phyloP scores from a whole-genome alignment of 2,888 invertebrate genomes.

The Diaperis boleti region DNA sequence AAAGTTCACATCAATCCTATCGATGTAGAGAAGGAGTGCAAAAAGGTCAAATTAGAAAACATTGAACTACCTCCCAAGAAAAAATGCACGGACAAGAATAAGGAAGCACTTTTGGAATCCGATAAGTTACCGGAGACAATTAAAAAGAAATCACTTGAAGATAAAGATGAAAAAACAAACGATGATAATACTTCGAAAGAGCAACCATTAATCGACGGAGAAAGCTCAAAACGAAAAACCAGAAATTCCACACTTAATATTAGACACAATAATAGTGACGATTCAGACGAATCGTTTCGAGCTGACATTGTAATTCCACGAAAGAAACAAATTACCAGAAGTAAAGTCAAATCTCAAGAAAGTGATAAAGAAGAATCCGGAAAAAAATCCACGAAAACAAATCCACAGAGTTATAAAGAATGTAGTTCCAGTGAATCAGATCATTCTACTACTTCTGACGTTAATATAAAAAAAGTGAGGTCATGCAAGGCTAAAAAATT shows the following conservation, averaged over 20 bases:
- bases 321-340: slow-evolving; percentile 54
- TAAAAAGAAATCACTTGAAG: slow-evolving; percentile 32
- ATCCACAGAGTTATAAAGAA: slow-evolving; percentile 28
- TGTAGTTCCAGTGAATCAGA: slow-evolving; percentile 50
- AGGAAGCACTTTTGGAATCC: slow-evolving; percentile 17
- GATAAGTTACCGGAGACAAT: slow-evolving; percentile 26
- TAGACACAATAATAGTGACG: slow-evolving; percentile 46
- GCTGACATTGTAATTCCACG: slow-evolving; percentile 52
- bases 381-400: slow-evolving; percentile 24
- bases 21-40: slow-evolving; percentile 8
- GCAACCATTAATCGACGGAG: slow-evolving; percentile 42
- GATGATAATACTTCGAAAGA: too few relatives aligned
- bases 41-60: slow-evolving; percentile 13
- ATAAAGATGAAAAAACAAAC: slow-evolving; percentile 42
- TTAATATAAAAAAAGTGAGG: slow-evolving; percentile 49
- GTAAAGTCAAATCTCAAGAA: slow-evolving; percentile 42
- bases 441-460: slow-evolving; percentile 54
- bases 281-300: slow-evolving; percentile 56
- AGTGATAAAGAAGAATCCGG: slow-evolving; percentile 33
- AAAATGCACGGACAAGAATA: not conserved
- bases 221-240: slow-evolving; percentile 46
- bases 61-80: slow-evolving; percentile 4
- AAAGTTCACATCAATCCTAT: slow-evolving; percentile 24
- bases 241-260: slow-evolving; percentile 47
- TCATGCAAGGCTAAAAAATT: slow-evolving; percentile 53